Conservation (phyloP, 2,888 invertebrate species). For the Eupithecia subumbrata region DNA sequence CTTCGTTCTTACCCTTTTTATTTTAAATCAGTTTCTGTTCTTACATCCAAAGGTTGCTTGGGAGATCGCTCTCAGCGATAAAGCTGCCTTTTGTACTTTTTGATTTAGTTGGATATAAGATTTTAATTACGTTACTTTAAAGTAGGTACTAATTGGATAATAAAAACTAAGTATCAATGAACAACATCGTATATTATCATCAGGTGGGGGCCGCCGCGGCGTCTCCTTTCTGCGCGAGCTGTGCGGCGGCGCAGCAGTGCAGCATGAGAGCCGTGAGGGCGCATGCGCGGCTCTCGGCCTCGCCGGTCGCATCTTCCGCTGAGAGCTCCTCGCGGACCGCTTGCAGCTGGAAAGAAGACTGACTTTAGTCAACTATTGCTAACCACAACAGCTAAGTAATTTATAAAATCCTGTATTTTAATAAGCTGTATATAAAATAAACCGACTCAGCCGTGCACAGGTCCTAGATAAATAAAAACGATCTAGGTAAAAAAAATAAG, state of each 20-base stretch:
- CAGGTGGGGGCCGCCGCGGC: conserved; percentile 62
- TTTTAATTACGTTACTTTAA: too few species aligned
- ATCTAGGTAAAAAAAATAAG: too few species aligned
- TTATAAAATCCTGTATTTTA: too few species aligned
- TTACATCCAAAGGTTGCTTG: too few species aligned
- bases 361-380: not conserved
- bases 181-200: conserved; percentile 61
- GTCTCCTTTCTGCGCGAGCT: conserved; percentile 85
- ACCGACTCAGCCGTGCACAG: too few species aligned
- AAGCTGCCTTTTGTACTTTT: too few species aligned
- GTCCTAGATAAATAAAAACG: too few species aligned
- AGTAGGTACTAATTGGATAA: conserved; percentile 12
- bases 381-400: not conserved
- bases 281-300: conserved; percentile 92
- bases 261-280: conserved; percentile 96
- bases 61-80: too few species aligned
- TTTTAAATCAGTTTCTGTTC: too few species aligned
- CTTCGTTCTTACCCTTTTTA: not conserved
- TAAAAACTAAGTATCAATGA: conserved; percentile 53
- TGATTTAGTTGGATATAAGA: too few species aligned
- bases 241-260: conserved; percentile 97
- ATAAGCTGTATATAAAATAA: too few species aligned
- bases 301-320: conserved; percentile 66
- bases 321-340: conserved; percentile 78
- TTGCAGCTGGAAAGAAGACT: conserved; percentile 58